Evolutionary conservation across 2,888 invertebrate genomes (phyloP), one percentile per base, ranked within the genome.

Genomic region (Ochropleura leucogaster): DNA sequence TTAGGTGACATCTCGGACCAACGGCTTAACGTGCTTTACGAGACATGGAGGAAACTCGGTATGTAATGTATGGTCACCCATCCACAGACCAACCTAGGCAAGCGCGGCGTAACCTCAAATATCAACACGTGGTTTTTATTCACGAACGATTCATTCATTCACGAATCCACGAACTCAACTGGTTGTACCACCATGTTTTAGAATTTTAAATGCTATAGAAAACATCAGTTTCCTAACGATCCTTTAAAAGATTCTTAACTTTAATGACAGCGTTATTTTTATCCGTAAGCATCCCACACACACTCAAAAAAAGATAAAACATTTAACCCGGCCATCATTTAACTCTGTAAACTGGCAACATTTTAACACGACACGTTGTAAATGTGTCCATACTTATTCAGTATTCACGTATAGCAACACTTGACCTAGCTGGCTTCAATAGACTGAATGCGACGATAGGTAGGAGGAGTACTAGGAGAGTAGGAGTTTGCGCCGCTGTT

Each of bases 351-450:
- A 53, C 71, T 46, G 51, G 64, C 47, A 62, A 74, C 62, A 78
- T 74, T 74, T 72, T 64, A 74, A 60, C 40, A 77, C 12, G 20
- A 64, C 49, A 60, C 63, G 72, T 64, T 64, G 44, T 72, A 72
- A 78, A 72, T 64, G 47, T 82, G 60, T 72, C 46, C 74, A 30
- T 53, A 53, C 65, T 18, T 72, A 59, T 51, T 63, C 40, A 51
- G 79, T 82, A 72, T 82, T 82, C 83, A 82, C 49, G 70, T 82
- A 72, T 64, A 70, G 70, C 74, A 67, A 79, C 79, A 82, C 82
- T 82, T 82, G 82, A 82, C 82, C 82, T 53, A 44, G 64, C 83
- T 74, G 30, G 70, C 79, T 72, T 82, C 82, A 83, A 82, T 82
- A 72, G 74, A 47, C 60, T 79, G 82, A 82, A 79, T 71, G 57